Evolutionary conservation across 2,113 vertebrate species (phyloP).

Genomic region (Brienomyrus longianalis): DNA sequence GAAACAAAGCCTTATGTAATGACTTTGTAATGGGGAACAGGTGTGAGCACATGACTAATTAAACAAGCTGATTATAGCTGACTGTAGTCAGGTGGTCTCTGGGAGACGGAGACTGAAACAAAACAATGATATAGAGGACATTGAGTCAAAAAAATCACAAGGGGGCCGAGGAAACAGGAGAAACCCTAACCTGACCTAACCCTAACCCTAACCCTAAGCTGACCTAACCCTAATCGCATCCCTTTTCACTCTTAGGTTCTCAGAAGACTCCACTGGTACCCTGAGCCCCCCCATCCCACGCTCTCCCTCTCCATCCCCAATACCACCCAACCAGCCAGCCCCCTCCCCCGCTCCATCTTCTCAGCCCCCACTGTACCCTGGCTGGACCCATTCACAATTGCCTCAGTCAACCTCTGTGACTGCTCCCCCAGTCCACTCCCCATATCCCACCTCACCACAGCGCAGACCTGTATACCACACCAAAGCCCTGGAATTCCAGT

Average conservation of each 20-base stretch:
- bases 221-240: not conserved
- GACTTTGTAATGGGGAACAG: not conserved
- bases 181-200: not conserved
- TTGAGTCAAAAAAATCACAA: not conserved
- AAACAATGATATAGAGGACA: not conserved
- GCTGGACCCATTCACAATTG: conserved; percentile 60
- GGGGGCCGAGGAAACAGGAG: not conserved
- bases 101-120: not conserved
- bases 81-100: not conserved
- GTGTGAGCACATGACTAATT: not conserved
- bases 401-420: conserved; percentile 59
- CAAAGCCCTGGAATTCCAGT: conserved; percentile 68
- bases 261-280: conserved; percentile 71
- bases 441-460: conserved; percentile 67
- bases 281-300: conserved; percentile 69
- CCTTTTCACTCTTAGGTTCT: conserved; percentile 57
- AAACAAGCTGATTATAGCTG: not conserved
- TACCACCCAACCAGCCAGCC: conserved; percentile 61
- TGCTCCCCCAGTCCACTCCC: conserved; percentile 69
- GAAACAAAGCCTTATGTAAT: not conserved
- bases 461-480: conserved; percentile 63
- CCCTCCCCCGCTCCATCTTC: conserved; percentile 53
- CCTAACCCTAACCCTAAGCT: not conserved
- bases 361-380: conserved; percentile 57
- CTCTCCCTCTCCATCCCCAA: conserved; percentile 62